Base-by-base conservation (phyloP, 2,888 invertebrate genomes). In the Beris morrisii region DNA sequence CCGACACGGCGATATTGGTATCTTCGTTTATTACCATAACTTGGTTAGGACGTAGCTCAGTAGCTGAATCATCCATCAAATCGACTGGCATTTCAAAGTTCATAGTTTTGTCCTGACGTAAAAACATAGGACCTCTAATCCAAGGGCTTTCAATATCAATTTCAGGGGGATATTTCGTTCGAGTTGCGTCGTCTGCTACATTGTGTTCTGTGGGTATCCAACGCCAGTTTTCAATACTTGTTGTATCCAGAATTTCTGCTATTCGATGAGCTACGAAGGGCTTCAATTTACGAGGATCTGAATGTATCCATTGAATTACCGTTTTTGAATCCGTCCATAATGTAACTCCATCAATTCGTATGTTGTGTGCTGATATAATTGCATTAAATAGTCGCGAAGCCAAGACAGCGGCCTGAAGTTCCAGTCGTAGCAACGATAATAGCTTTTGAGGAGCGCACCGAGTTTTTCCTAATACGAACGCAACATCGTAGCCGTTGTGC, bases 301-400 rank as follows among this genome's bases (percentile, higher is more conserved):
- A 48, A 15, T 48, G 2, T 48, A 48, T 5, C 48, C 48, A 48
- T 7, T 48, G 48, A 15, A 48, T 15, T 12, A 72, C 73, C 4
- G 70, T 73, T 59, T 66, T 71, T 1, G 74, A 75, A 52, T 75
- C 73, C 4, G 73, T 66, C 75, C 73, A 75, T 57, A 70, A 73
- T 30, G 66, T 28, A 13, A 15, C 22, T 48, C 22, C 22, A 48
- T 15, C 12, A 1, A 48, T 48, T 4, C 22, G 13, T 11, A 48
- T 48, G 6, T 13, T 15, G 4, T 48, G 48, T 48, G 7, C 22
- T 54, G 22, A 30, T 5, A 12, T 3, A 48, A n/a, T n/a, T n/a
- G 48, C 22, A 22, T 48, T 12, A 13, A 22, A 13, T 4, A 48
- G 22, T 48, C 48, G 48, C 22, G 48, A 13, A 9, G 30, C 54